Percentiles rank a stretch among this genome's conserved stretches.
Conservation (phyloP, 37 sponge, comb jelly and placozoan genomes). For the Haliclona indistincta region DNA sequence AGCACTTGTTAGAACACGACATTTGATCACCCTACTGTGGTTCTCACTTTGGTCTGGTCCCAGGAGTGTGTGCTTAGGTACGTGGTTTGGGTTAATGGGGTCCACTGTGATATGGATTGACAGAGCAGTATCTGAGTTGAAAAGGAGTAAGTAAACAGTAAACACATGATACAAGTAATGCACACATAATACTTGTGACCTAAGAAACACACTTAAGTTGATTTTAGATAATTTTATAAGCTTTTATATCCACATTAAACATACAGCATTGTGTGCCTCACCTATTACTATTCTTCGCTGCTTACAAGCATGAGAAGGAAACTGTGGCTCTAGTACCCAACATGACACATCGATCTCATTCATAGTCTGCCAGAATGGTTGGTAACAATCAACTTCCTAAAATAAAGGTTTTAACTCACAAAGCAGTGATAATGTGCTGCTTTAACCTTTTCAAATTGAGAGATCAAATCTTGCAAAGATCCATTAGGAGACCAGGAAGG, state of each 20-base stretch:
- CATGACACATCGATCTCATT: slow-evolving; percentile 51
- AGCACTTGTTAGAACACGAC: no score
- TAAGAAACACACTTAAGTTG: no score
- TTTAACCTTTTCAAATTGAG: slow-evolving; percentile 1
- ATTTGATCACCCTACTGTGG: no score
- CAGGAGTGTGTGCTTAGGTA: slow-evolving; percentile 50
- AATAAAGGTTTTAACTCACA: not conserved
- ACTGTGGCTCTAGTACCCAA: slow-evolving; percentile 71
- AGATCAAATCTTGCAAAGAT: not conserved
- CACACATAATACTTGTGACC: no score
- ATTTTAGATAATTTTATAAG: no score
- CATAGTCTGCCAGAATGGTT: slow-evolving; percentile 57
- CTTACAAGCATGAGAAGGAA: slow-evolving; percentile 31
- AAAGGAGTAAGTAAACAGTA: not conserved
- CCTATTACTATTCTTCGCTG: slow-evolving; percentile 69
- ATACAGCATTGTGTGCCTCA: no score
- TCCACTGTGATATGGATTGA: slow-evolving; percentile 41
- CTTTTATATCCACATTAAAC: no score
- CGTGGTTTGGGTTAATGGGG: slow-evolving; percentile 7
- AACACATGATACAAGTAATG: no score
- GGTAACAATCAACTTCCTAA: slow-evolving; percentile 27
- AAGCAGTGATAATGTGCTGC: not conserved
- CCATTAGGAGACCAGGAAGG: slow-evolving; percentile 3
- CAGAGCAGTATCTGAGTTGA: slow-evolving; percentile 20
- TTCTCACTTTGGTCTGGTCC: slow-evolving; percentile 56